Percentiles rank a stretch among this genome's conserved stretches.
These are phyloP conservation scores for Drosophila pectinifera DNA, from an alignment of 1,140 invertebrate species.

Conservation along the genomic window DNA sequence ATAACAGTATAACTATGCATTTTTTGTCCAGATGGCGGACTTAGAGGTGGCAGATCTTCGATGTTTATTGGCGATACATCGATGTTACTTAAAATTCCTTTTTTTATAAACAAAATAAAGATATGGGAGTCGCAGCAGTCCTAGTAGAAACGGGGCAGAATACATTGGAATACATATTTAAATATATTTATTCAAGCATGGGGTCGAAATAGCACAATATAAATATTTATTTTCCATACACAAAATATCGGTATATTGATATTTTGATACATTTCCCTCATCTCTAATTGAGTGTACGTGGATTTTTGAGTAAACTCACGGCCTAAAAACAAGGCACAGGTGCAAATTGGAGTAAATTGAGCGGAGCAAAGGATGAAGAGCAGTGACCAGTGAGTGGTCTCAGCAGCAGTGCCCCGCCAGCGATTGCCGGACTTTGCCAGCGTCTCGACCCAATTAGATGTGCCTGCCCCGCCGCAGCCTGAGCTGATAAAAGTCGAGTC, in stretches of 20 bases:
- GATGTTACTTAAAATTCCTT: neutral
- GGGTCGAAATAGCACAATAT: neutral
- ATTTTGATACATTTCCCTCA: constrained; percentile 5
- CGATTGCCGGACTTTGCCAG: constrained; percentile 1
- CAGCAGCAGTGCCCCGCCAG: constrained; percentile 3
- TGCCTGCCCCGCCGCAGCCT: constrained; percentile 15
- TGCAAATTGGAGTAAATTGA: neutral
- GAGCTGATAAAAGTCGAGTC: constrained; percentile 39
- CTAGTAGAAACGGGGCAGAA: no score
- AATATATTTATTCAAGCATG: neutral
- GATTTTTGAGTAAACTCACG: constrained; percentile 38
- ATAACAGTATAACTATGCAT: neutral
- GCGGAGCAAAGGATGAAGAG: constrained; percentile 19
- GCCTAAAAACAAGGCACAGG: constrained; percentile 17
- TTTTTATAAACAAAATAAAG: no score
- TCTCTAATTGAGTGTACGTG: constrained; percentile 44
- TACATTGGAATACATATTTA: no score
- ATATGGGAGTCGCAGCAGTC: no score
- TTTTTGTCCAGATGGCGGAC: neutral
- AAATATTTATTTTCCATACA: neutral
- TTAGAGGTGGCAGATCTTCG: neutral
- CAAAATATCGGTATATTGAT: constrained; percentile 5
- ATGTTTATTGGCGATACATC: neutral
- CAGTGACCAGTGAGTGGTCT: constrained; percentile 1
- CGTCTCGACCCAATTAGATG: constrained; percentile 17